Conservation (phyloP, 2,113 vertebrate species). For the Nesoenas mayeri region DNA sequence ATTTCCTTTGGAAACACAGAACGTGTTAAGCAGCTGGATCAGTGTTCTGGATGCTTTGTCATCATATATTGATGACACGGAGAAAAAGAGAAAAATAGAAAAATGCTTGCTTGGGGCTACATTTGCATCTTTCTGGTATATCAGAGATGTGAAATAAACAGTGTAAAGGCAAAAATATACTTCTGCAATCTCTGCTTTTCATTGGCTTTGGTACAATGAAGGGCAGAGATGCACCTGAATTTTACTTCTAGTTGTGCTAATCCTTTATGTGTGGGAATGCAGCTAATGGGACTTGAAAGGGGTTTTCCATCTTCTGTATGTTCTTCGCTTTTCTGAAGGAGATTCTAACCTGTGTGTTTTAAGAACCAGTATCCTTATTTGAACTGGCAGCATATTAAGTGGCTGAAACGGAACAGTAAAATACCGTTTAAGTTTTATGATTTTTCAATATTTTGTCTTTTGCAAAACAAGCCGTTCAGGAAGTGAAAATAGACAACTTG, state of each 20-base stretch:
- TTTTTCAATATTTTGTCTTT: background rate
- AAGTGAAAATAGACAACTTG: conserved; percentile 59
- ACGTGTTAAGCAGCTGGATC: background rate
- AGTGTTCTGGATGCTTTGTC: conserved; percentile 8
- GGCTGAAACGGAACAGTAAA: background rate
- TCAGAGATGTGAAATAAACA: background rate
- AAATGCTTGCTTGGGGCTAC: background rate
- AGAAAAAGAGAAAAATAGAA: background rate
- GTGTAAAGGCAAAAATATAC: background rate
- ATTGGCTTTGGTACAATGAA: background rate
- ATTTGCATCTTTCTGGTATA: background rate
- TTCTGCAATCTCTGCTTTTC: background rate
- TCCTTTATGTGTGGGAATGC: background rate
- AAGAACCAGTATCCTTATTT: background rate
- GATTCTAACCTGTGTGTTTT: background rate
- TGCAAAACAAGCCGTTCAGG: background rate
- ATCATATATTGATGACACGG: background rate
- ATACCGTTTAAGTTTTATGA: background rate
- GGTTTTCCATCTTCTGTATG: background rate
- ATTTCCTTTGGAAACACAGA: background rate
- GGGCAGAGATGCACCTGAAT: background rate
- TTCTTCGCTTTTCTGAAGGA: background rate
- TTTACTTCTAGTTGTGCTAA: background rate
- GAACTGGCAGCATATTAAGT: background rate
- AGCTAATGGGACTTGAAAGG: background rate